Evolutionary conservation across 2,797 vertebrate genomes (phyloP).

Genomic region (Myoxocephalus aenaeus): DNA sequence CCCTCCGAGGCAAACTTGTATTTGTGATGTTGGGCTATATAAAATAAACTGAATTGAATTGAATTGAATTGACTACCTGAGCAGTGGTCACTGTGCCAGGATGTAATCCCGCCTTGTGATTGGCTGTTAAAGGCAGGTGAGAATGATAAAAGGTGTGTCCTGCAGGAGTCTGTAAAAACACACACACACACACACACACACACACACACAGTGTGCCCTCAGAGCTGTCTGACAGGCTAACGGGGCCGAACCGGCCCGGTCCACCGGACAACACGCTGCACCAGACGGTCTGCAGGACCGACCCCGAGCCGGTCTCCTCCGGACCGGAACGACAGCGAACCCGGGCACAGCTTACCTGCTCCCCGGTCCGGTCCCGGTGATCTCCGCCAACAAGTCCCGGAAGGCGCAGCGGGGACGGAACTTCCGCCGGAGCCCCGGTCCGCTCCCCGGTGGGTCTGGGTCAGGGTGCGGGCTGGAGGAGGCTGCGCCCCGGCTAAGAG

Average conservation of each 20-base stretch:
- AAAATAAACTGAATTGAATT: too few species aligned
- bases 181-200: too few species aligned
- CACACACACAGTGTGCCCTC: slow-evolving; percentile 12
- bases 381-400: not conserved
- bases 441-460: slow-evolving; percentile 19
- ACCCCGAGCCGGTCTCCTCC: not conserved
- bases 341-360: slow-evolving; percentile 40
- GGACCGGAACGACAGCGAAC: not conserved
- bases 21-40: too few species aligned
- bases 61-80: too few species aligned
- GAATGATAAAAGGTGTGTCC: not conserved
- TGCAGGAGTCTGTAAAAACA: not conserved
- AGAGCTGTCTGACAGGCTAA: slow-evolving; percentile 30
- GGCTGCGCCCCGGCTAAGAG: too few species aligned
- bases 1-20: too few species aligned
- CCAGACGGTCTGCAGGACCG: too few species aligned
- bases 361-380: slow-evolving; percentile 8
- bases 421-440: slow-evolving; percentile 54
- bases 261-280: not conserved
- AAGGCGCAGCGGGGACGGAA: slow-evolving; percentile 45
- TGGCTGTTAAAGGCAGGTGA: not conserved
- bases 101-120: not conserved
- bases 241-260: slow-evolving; percentile 44
- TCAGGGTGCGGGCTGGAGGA: too few species aligned
- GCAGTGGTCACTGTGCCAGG: not conserved